Conservation (phyloP, 2,113 vertebrate genomes). For the Saguinus midas region DNA sequence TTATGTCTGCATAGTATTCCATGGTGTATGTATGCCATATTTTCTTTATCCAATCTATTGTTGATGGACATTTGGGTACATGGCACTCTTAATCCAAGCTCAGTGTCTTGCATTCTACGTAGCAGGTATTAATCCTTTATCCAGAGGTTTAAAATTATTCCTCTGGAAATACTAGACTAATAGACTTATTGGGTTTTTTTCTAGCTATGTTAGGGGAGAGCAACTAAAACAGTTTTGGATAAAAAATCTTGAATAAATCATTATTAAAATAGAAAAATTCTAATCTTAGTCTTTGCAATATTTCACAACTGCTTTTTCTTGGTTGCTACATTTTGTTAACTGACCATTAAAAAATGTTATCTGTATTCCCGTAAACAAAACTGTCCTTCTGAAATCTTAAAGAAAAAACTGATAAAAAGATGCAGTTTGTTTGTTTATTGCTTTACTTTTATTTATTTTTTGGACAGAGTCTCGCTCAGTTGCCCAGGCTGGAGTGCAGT, state of each 20-base stretch:
- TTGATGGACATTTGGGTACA: not conserved
- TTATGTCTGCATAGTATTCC: too few species aligned
- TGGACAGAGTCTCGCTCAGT: too few species aligned
- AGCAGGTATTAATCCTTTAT: not conserved
- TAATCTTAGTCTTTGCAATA: not conserved
- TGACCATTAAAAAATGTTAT: not conserved
- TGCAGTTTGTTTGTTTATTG: not conserved
- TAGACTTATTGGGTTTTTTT: not conserved
- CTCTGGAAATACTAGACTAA: not conserved
- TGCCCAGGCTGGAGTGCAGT: too few species aligned
- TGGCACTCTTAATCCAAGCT: not conserved
- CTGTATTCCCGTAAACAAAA: not conserved
- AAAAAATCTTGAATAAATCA: not conserved
- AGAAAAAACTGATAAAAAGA: not conserved
- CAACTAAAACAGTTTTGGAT: not conserved
- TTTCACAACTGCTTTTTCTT: not conserved
- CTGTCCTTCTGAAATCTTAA: constrained; percentile 8
- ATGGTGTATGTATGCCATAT: too few species aligned
- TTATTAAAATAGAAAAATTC: not conserved
- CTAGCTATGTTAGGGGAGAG: not conserved
- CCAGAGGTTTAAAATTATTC: not conserved
- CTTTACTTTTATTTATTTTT: too few species aligned
- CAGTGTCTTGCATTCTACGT: not conserved
- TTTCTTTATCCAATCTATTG: too few species aligned
- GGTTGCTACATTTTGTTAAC: not conserved